A percentile compares a stretch with the other conserved stretches of the same genome.
Conservation (phyloP, 2,888 invertebrate genomes). For the Aromia moschata region DNA sequence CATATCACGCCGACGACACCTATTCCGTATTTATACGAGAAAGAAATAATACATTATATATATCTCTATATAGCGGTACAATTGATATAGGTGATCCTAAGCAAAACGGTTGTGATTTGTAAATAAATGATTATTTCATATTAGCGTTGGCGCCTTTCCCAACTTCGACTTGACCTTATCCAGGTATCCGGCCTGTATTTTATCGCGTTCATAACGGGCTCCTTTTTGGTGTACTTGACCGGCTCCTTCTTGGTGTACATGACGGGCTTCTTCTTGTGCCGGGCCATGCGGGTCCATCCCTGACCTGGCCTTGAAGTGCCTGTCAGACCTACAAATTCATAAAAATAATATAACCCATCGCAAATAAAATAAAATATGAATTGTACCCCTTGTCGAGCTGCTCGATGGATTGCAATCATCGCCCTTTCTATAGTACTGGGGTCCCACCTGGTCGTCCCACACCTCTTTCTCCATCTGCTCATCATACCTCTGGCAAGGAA, state of each 20-base stretch:
- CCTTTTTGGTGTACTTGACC: conserved; percentile 57
- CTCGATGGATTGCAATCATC: conserved; percentile 64
- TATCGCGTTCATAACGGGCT: no score
- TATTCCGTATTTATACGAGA: no score
- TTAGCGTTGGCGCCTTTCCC: conserved; percentile 63
- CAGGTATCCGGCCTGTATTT: conserved; percentile 62
- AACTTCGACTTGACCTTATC: conserved; percentile 58
- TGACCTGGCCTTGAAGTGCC: conserved; percentile 64
- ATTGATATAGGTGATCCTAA: no score
- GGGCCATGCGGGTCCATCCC: conserved; percentile 64
- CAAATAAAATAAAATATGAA: background rate
- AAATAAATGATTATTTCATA: no score
- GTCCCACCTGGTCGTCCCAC: conserved; percentile 58
- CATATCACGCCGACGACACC: no score
- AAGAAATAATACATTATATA: no score
- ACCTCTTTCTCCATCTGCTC: conserved; percentile 59
- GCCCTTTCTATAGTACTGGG: conserved; percentile 63
- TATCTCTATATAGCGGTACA: no score
- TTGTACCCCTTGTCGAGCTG: conserved; percentile 58
- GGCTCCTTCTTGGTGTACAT: conserved; percentile 58
- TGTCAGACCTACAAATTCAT: conserved; percentile 57
- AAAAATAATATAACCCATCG: conserved; percentile 51
- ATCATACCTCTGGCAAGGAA: no score
- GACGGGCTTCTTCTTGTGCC: conserved; percentile 60
- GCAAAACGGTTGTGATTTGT: no score